These are phyloP conservation scores for Netelia fuscicornis DNA, from an alignment of 2,888 invertebrate genomes.

Conservation along the genomic window DNA sequence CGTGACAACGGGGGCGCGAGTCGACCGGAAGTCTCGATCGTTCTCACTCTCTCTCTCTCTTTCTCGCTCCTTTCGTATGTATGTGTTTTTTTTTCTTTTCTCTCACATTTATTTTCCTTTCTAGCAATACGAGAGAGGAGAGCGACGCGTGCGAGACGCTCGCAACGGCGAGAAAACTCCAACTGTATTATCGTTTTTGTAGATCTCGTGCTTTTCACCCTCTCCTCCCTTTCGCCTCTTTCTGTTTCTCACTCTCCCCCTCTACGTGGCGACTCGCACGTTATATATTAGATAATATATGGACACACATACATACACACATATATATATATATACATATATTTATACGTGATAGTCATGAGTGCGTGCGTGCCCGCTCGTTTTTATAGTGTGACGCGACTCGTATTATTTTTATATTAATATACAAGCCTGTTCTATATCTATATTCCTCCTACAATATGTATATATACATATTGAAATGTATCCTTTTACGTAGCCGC, in stretches of 20 bases:
- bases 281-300: slow-evolving; percentile 58
- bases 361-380: slow-evolving; percentile 52
- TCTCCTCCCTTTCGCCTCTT: neutral
- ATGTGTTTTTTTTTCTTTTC: neutral
- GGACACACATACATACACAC: neutral
- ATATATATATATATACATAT: slow-evolving; percentile 33
- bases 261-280: slow-evolving; percentile 32
- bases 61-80: slow-evolving; percentile 8
- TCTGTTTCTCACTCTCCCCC: slow-evolving; percentile 47
- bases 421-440: slow-evolving; percentile 11
- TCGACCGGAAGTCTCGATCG: slow-evolving; percentile 61
- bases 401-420: slow-evolving; percentile 49
- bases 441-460: slow-evolving; percentile 15
- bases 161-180: slow-evolving; percentile 65
- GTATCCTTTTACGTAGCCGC: slow-evolving; percentile 38
- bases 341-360: slow-evolving; percentile 7
- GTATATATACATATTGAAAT: neutral
- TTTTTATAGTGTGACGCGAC: slow-evolving; percentile 40
- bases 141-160: slow-evolving; percentile 61
- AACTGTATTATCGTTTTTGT: slow-evolving; percentile 62
- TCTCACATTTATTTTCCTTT: neutral
- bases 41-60: slow-evolving; percentile 12
- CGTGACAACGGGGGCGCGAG: slow-evolving; percentile 61
- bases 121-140: slow-evolving; percentile 18
- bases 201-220: slow-evolving; percentile 67